Conservation (phyloP, 2,797 vertebrate species). For the Rhinatrema bivittatum region DNA sequence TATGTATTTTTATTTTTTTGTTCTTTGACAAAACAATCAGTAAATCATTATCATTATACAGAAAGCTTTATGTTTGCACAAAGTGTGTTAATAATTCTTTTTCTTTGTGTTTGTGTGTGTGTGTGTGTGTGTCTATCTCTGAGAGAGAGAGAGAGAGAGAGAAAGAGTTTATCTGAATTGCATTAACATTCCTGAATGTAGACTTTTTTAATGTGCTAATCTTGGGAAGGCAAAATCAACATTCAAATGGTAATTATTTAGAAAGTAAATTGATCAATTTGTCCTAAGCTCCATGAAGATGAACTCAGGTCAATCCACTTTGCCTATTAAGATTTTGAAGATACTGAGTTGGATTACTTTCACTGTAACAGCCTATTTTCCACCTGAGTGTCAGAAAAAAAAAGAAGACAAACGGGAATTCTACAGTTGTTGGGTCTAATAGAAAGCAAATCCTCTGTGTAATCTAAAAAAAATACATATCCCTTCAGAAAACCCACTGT, state of each 20-base stretch:
- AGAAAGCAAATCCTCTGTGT: slow-evolving; percentile 19
- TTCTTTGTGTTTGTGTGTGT: neutral
- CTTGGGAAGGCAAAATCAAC: slow-evolving; percentile 37
- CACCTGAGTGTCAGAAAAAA: slow-evolving; percentile 3
- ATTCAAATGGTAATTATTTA: slow-evolving; percentile 39
- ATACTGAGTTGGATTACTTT: slow-evolving; percentile 36
- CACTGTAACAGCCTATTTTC: slow-evolving; percentile 18
- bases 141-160: no score
- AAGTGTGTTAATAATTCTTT: neutral
- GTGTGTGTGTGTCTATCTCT: no score
- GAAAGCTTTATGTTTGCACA: slow-evolving; percentile 17
- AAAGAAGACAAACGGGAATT: neutral
- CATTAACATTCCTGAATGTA: slow-evolving; percentile 27
- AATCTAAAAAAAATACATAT: no score
- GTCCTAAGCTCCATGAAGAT: slow-evolving; percentile 38
- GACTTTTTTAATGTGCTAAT: slow-evolving; percentile 26
- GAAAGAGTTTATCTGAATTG: no score
- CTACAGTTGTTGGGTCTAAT: slow-evolving; percentile 12
- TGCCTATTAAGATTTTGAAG: slow-evolving; percentile 45
- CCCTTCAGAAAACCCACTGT: no score
- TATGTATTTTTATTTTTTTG: slow-evolving; percentile 11
- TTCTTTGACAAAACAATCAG: slow-evolving; percentile 22
- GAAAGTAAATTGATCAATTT: slow-evolving; percentile 44
- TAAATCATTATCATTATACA: slow-evolving; percentile 9
- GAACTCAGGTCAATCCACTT: slow-evolving; percentile 38